A percentile compares a stretch with the other conserved stretches of the same genome.
These are phyloP conservation scores for Agonopterix alstromeriana DNA, from an alignment of 2,888 invertebrate species.

Conservation along the genomic window DNA sequence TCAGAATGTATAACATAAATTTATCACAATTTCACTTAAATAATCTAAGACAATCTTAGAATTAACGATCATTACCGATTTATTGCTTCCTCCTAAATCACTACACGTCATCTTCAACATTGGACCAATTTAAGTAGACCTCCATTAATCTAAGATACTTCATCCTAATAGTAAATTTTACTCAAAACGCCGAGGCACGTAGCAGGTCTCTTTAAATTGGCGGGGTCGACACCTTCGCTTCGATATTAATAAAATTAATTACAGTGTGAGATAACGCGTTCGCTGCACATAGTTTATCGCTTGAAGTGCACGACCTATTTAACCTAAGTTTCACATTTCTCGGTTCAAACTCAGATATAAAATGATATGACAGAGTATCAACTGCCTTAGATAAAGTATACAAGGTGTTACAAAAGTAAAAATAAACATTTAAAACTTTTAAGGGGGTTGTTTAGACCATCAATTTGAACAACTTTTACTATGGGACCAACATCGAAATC, in stretches of 20 bases:
- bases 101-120: slow-evolving; percentile 35
- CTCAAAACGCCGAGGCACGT: neutral
- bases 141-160: slow-evolving; percentile 4
- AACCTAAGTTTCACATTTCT: neutral
- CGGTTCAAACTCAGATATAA: too few species aligned
- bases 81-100: slow-evolving; percentile 42
- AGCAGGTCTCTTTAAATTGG: slow-evolving; percentile 23
- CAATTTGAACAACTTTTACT: too few species aligned
- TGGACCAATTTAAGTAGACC: slow-evolving; percentile 26
- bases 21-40: slow-evolving; percentile 4
- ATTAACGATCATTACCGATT: slow-evolving; percentile 31
- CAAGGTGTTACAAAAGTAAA: too few species aligned
- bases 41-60: slow-evolving; percentile 18
- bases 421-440: too few species aligned
- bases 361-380: too few species aligned
- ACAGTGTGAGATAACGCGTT: slow-evolving; percentile 36
- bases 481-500: too few species aligned
- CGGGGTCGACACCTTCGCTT: slow-evolving; percentile 18
- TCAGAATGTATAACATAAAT: too few species aligned
- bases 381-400: too few species aligned
- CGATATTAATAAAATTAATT: slow-evolving; percentile 51
- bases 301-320: too few species aligned
- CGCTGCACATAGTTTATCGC: slow-evolving; percentile 5
- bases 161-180: neutral
- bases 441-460: too few species aligned